These are phyloP conservation scores for Istiophorus platypterus DNA, from an alignment of 2,113 vertebrate genomes.

Conservation along the genomic window DNA sequence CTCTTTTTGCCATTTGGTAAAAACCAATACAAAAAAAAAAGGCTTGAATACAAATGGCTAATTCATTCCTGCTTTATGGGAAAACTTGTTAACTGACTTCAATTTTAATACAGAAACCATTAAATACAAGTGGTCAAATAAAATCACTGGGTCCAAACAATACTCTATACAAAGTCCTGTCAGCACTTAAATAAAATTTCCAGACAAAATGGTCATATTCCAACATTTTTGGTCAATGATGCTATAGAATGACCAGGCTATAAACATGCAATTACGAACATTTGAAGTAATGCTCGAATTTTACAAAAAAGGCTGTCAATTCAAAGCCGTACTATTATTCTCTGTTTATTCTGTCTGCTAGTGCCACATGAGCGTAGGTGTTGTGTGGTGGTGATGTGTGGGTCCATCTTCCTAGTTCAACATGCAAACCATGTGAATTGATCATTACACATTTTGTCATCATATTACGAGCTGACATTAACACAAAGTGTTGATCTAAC, in stretches of 20 bases:
- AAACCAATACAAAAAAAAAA: too few relatives aligned
- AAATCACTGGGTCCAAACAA: not conserved
- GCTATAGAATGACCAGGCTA: not conserved
- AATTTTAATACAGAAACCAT: not conserved
- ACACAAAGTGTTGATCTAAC: not conserved
- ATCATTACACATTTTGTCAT: not conserved
- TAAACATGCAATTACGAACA: not conserved
- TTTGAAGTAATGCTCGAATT: not conserved
- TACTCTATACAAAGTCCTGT: not conserved
- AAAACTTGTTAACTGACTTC: not conserved
- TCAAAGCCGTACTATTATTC: not conserved
- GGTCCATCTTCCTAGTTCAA: not conserved
- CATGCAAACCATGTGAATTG: not conserved
- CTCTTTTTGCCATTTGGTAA: too few relatives aligned
- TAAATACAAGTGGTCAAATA: not conserved
- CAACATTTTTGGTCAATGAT: not conserved
- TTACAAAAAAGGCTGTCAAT: not conserved
- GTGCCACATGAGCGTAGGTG: not conserved
- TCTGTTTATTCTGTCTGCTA: not conserved
- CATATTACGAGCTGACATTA: not conserved
- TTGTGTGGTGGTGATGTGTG: not conserved
- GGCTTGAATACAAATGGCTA: not conserved
- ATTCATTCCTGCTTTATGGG: too few relatives aligned
- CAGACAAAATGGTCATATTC: not conserved
- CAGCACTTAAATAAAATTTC: not conserved